Base-by-base conservation (phyloP, 2,113 vertebrate genomes). In the Chloropsis cyanopogon region DNA sequence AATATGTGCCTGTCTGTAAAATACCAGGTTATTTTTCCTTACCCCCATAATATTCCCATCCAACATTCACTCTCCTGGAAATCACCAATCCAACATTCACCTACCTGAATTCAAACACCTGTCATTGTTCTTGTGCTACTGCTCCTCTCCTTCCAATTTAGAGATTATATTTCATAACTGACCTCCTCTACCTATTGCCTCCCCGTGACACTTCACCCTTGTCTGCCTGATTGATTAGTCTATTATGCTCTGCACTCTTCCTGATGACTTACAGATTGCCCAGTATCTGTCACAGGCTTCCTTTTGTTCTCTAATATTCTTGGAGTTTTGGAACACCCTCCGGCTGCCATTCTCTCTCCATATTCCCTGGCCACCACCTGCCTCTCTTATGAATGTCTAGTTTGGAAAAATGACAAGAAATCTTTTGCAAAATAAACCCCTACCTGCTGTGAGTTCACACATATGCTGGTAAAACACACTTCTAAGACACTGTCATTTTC, bases 141-240 rank as follows among this genome's bases (percentile, higher is more conserved):
- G 86, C 83, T 82, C 72, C 92, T 92, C 93, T 75, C 75, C 88
- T 85, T 93, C 82, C 87, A 68, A 37, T 85, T 85, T 57, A 59
- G 57, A 79, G 86, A 81, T 79, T 90, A 31, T 76, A 92, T 93
- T 96, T 94, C 80, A 80, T 56, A 87, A 63, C 93, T 94, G 95
- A 95, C 91, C 96, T 96, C 92, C 93, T 94, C 79, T 88, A 90
- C 90, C 86, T 84, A 39, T 69, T 80, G 83, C 70, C 84, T 97
- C 78, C 65, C 84, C 0, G 2, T 87, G 92, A 92, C 80, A 83
- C 92, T 78, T 92, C 91, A 95, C 90, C 94, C 95, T 82, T 91
- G 83, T 93, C 96, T 95, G 12, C 63, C 78, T 96, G 96, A 95
- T 92, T 91, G 95, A 96, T 95, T 89, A 90, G 79, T 77, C 93